Base-by-base conservation (phyloP, 2,888 invertebrate genomes). In the Hofmannophila pseudospretella region DNA sequence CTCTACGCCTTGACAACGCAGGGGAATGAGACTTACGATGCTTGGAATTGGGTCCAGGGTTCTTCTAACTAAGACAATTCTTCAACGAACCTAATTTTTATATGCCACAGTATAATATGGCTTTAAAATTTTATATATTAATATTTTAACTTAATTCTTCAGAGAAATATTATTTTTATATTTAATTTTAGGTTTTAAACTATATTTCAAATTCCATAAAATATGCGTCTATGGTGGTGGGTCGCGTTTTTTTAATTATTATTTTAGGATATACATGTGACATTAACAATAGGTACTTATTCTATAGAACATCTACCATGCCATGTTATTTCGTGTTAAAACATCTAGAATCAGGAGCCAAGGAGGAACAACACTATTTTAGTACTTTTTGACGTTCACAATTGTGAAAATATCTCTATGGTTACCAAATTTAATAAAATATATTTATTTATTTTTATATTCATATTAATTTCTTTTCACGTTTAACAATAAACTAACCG, bases 1-100 rank as follows among this genome's bases (percentile, higher is more conserved):
- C 44, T 45, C 75, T 76, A 75, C 44, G 44, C 80, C 80, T 76
- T 80, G 42, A 57, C 81, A 66, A 84, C 81, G 81, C 63, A 58
- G 78, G 74, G 61, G n/a, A 27, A n/a, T 27, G 55, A 52, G 54
- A 51, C 65, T 67, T 71, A 62, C 42, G 47, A 61, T 63, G 67
- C 65, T 54, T 54, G 54, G 64, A 51, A 44, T 36, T 4, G 14
- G 70, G 66, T 56, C 60, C 47, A 51, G 62, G 68, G 65, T 56
- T 58, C 55, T n/a, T n/a, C n/a, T n/a, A 9, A 58, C 67, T 67
- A 50, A n/a, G n/a, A 51, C 49, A 45, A 47, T 52, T 51, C 45
- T 46, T 54, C 45, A 8, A 54, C 58, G 63, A n/a, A n/a, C 66
- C 62, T 61, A 66, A 12, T 54, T 55, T 54, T 28, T 27, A 26